A percentile compares a stretch with the other conserved stretches of the same genome.
Conservation (phyloP, 1,140 invertebrate genomes). For the Chionoecetes opilio region DNA sequence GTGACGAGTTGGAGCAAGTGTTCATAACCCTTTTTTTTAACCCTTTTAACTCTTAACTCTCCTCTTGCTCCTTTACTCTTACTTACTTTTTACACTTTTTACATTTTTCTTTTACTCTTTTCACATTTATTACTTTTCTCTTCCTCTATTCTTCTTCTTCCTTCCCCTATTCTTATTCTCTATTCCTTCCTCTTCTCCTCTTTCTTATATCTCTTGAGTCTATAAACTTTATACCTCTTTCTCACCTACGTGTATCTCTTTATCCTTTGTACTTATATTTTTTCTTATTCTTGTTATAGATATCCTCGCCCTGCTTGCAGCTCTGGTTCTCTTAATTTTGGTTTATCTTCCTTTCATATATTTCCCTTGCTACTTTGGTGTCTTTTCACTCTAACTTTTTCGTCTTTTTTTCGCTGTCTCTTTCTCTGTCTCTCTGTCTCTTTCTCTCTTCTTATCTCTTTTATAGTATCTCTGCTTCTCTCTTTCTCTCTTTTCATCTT, state of each 20-base stretch:
- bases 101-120: neutral
- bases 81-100: neutral
- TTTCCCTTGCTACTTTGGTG: no score
- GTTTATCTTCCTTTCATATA: no score
- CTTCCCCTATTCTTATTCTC: neutral
- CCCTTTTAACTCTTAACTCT: neutral
- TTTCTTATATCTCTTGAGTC: slow-evolving; percentile 8
- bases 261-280: neutral
- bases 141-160: slow-evolving; percentile 19
- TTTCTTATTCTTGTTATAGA: neutral
- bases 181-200: neutral
- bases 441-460: neutral
- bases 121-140: neutral
- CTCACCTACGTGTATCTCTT: no score
- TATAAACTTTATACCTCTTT: no score
- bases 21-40: neutral
- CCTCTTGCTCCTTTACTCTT: neutral
- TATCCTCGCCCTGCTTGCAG: neutral
- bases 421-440: neutral
- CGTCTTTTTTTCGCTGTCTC: no score
- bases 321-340: no score
- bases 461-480: neutral
- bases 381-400: no score
- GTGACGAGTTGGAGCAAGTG: no score
- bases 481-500: neutral